These are phyloP conservation scores for Pseudoatta argentina DNA, from an alignment of 1,140 invertebrate genomes.

Conservation along the genomic window DNA sequence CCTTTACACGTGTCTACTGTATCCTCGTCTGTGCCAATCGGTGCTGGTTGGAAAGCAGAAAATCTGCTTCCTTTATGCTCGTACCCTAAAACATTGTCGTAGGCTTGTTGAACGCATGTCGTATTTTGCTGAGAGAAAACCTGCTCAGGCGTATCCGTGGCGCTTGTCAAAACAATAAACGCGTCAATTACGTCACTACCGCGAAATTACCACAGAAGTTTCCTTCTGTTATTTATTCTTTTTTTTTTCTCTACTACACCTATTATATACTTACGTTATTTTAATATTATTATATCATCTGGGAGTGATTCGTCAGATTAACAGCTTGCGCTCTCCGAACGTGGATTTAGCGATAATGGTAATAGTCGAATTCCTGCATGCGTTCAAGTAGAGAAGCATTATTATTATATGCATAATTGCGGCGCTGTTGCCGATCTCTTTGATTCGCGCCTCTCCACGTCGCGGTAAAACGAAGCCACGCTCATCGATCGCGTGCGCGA, in stretches of 20 bases:
- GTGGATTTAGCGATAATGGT: background rate
- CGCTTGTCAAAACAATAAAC: background rate
- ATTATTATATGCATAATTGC: conserved; percentile 37
- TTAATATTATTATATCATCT: conserved; percentile 1
- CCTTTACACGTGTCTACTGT: too few species aligned
- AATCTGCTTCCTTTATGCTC: too few species aligned
- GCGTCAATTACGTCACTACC: background rate
- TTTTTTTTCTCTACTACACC: background rate
- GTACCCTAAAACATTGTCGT: background rate
- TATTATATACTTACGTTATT: background rate
- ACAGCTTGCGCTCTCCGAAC: background rate
- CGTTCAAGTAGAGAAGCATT: background rate
- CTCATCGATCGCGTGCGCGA: conserved; percentile 39
- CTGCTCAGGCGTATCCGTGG: background rate
- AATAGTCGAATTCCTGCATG: conserved; percentile 30
- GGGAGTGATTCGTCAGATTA: background rate
- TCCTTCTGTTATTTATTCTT: background rate
- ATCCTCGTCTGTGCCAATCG: too few species aligned
- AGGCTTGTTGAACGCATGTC: background rate
- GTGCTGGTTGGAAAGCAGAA: too few species aligned
- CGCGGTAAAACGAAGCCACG: conserved; percentile 25
- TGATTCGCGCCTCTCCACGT: background rate
- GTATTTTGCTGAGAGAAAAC: background rate
- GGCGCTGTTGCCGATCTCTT: conserved; percentile 3
- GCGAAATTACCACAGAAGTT: background rate